Base-by-base conservation (phyloP, 2,113 vertebrate genomes). In the Trachemys scripta region DNA sequence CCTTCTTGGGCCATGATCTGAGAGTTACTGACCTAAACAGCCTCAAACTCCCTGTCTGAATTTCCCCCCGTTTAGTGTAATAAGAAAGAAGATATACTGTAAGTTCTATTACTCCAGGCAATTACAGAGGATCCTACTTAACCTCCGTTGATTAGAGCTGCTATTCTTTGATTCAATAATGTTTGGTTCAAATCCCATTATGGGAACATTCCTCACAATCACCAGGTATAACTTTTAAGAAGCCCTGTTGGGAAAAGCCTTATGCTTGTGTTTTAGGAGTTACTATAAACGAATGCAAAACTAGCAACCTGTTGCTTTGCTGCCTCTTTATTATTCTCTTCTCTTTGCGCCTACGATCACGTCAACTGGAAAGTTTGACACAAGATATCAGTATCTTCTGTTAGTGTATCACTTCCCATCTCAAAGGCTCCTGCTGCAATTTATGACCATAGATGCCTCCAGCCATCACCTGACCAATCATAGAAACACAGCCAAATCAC, bases 71-170 rank as follows among this genome's bases (percentile, higher is more conserved):
- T 42, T 97, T 95, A 91, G 84, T 84, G 31, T 59, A 91, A 35
- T 65, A 65, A 96, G 87, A 94, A 95, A 96, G 95, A 93, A 54
- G 81, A 93, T 90, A 88, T 0, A 0, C 51, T 85, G 79, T 65
- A 90, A 93, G 87, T 92, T 96, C 90, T 96, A 84, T 97, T 95
- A 95, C 96, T 97, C 89, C 89, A 95, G 96, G 96, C 96, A 93
- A 96, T 84, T 93, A 89, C 87, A 90, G 93, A 97, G 92, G 88
- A 94, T 93, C 65, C 31, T 87, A 84, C 96, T 85, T 97, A 91
- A 95, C 91, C 90, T 87, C 83, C 90, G 96, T 97, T 96, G 97
- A 97, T 97, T 96, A 97, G 83, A 81, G 42, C 50, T 94, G 88
- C 78, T 42, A 8, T 88, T 90, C 93, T 96, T 94, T 97, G 96